These are phyloP conservation scores for Idaea dimidiata DNA, from an alignment of 2,888 invertebrate genomes.

Conservation along the genomic window DNA sequence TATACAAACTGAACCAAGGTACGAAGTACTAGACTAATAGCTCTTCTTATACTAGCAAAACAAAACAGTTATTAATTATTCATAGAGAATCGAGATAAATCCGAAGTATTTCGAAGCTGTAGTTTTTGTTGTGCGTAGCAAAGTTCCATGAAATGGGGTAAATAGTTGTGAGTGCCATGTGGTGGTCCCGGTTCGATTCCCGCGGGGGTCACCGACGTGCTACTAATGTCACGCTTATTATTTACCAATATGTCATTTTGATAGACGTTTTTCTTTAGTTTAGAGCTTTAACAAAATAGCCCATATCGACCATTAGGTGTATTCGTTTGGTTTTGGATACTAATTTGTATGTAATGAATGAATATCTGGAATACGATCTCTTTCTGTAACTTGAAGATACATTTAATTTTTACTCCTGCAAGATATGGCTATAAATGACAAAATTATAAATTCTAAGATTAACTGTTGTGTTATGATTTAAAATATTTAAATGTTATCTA, in stretches of 20 bases:
- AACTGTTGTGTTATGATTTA: too few relatives aligned
- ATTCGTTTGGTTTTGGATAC: neutral
- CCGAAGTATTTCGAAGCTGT: constrained; percentile 1
- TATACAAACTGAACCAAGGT: too few relatives aligned
- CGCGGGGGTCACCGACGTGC: constrained; percentile 58
- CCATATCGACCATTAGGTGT: neutral
- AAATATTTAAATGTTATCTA: too few relatives aligned
- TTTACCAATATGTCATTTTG: constrained; percentile 65
- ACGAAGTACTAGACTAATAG: neutral
- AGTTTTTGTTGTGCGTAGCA: constrained; percentile 44
- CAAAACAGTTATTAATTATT: constrained; percentile 3
- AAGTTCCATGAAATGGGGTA: constrained; percentile 78
- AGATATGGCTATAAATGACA: too few relatives aligned
- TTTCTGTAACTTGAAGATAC: too few relatives aligned
- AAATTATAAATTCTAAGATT: too few relatives aligned
- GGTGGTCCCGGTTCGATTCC: constrained; percentile 66
- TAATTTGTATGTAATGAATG: neutral
- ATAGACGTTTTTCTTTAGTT: neutral
- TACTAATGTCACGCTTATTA: constrained; percentile 78
- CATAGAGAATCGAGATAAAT: constrained; percentile 3
- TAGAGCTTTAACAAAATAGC: neutral
- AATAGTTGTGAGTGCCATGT: constrained; percentile 68
- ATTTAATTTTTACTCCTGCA: too few relatives aligned
- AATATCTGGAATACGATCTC: too few relatives aligned
- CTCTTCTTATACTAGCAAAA: neutral